Conservation (phyloP, 2,797 vertebrate species). For the Hippopotamyrus pictus region DNA sequence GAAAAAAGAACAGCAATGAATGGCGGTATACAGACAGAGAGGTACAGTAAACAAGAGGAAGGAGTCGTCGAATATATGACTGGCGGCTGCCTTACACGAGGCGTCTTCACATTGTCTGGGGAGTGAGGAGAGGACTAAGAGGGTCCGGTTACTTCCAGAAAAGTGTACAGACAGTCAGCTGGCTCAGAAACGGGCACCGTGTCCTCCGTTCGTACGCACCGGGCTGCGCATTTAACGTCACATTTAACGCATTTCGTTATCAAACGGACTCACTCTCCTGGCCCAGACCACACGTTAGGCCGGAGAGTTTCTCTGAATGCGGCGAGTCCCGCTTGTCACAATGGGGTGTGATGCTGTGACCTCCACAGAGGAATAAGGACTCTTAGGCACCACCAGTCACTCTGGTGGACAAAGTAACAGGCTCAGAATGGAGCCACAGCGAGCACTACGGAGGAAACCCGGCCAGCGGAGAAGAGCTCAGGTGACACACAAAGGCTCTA, state of each 20-base stretch:
- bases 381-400: slow-evolving; percentile 56
- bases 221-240: not conserved
- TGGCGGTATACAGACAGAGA: slow-evolving; percentile 25
- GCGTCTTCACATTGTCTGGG: slow-evolving; percentile 42
- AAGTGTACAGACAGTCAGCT: not conserved
- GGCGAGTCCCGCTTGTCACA: not conserved
- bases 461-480: slow-evolving; percentile 19
- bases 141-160: not conserved
- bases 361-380: slow-evolving; percentile 37
- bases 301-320: not conserved
- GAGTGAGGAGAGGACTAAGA: slow-evolving; percentile 7
- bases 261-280: not conserved
- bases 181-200: not conserved
- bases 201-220: not conserved
- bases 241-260: not conserved
- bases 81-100: slow-evolving; percentile 37
- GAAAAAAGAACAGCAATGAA: slow-evolving; percentile 19
- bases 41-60: slow-evolving; percentile 10
- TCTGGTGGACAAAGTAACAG: slow-evolving; percentile 56
- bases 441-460: slow-evolving; percentile 40
- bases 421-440: slow-evolving; percentile 38
- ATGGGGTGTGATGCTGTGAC: not conserved
- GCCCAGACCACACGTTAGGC: not conserved
- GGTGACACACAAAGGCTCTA: not conserved
- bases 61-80: slow-evolving; percentile 9